These are phyloP conservation scores for Caenorhabditis sp. DNA, from an alignment of 2,888 invertebrate genomes.

Conservation along the genomic window DNA sequence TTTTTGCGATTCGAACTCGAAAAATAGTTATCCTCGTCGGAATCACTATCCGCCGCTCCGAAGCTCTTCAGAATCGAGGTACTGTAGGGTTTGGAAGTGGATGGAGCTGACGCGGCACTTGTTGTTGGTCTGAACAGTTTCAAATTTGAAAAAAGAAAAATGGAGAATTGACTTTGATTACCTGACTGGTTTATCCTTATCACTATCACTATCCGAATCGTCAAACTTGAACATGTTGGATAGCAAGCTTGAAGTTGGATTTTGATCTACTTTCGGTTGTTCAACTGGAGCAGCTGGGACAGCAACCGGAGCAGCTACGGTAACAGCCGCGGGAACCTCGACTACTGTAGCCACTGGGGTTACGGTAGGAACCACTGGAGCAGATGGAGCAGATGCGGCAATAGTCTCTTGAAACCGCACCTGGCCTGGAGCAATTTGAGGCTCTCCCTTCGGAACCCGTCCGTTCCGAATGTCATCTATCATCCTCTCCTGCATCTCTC, in stretches of 20 bases:
- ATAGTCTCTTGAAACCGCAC: slow-evolving; percentile 12
- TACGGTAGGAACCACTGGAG: not conserved
- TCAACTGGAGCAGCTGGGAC: slow-evolving; percentile 7
- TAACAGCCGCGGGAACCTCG: not conserved
- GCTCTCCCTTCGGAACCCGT: not conserved
- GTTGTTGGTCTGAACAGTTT: no score
- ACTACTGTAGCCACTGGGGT: no score
- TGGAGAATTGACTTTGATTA: not conserved
- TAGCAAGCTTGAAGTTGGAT: not conserved
- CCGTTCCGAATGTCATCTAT: slow-evolving; percentile 29
- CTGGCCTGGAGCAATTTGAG: not conserved
- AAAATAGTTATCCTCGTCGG: not conserved
- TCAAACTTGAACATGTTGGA: not conserved
- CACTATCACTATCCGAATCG: slow-evolving; percentile 7
- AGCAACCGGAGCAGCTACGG: not conserved
- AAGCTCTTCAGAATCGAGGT: not conserved
- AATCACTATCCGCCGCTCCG: not conserved
- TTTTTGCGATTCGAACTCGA: not conserved
- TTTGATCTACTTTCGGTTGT: not conserved
- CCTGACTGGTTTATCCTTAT: not conserved
- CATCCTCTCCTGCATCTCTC: slow-evolving; percentile 30
- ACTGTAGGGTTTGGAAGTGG: not conserved
- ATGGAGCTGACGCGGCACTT: not conserved
- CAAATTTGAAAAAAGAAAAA: no score
- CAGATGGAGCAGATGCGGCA: not conserved